Evolutionary conservation across 2,113 vertebrate genomes (phyloP).

Genomic region (Melanostigma gelatinosum): DNA sequence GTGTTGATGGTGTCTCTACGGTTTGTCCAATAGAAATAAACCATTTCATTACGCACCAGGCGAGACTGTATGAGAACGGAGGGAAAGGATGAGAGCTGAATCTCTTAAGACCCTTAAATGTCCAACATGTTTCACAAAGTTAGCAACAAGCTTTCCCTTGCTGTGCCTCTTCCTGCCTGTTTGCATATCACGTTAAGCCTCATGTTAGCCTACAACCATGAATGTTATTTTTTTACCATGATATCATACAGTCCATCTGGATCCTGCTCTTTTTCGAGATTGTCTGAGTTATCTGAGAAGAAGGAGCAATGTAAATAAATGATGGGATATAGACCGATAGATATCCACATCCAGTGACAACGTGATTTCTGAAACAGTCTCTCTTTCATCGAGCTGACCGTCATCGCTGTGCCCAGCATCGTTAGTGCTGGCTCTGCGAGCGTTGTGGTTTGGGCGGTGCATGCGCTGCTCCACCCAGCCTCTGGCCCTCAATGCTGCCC

Average conservation of each 20-base stretch:
- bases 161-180: not conserved
- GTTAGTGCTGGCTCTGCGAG: slow-evolving; percentile 41
- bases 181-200: not conserved
- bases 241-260: slow-evolving; percentile 78
- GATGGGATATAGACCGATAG: not conserved
- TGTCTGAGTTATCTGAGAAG: slow-evolving; percentile 74
- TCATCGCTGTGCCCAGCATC: slow-evolving; percentile 62
- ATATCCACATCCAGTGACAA: not conserved
- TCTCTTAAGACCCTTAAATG: not conserved
- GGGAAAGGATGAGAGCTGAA: slow-evolving; percentile 1
- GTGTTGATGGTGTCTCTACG: slow-evolving; percentile 70
- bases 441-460: not conserved
- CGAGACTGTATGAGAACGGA: slow-evolving; percentile 78
- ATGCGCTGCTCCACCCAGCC: slow-evolving; percentile 90
- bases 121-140: not conserved
- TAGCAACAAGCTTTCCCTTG: not conserved
- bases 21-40: slow-evolving; percentile 90
- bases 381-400: slow-evolving; percentile 25
- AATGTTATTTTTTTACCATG: slow-evolving; percentile 82
- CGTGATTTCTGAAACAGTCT: not conserved
- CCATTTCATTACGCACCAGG: slow-evolving; percentile 85
- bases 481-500: slow-evolving; percentile 82
- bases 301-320: not conserved
- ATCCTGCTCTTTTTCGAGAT: slow-evolving; percentile 69
- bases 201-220: not conserved